phyloP scores from a whole-genome alignment of 2,113 vertebrate species.

The Hepsetus odoe region DNA sequence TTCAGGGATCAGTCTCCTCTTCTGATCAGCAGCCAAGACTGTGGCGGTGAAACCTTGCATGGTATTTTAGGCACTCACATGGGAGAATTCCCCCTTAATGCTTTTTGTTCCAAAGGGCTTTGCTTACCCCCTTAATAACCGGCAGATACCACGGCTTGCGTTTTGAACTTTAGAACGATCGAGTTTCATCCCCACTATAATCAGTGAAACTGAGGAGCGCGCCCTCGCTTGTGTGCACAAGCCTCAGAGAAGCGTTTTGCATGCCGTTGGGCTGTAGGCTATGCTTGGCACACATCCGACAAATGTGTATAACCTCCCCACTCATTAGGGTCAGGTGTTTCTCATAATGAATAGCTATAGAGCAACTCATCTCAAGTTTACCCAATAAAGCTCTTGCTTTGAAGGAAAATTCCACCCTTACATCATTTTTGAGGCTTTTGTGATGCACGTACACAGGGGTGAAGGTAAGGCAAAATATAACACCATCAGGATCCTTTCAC shows the following conservation, averaged over 20 bases:
- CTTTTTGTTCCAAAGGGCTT: constrained; percentile 39
- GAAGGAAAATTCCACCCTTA: constrained; percentile 18
- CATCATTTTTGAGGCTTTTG: not conserved
- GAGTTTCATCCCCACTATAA: constrained; percentile 56
- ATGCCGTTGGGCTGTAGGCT: constrained; percentile 26
- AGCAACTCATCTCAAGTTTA: constrained; percentile 28
- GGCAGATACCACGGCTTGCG: constrained; percentile 43
- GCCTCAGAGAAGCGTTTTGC: constrained; percentile 43
- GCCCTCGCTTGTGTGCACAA: constrained; percentile 51
- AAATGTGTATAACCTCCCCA: constrained; percentile 15
- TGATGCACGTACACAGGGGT: not conserved
- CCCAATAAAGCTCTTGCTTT: constrained; percentile 34
- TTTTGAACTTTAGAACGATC: constrained; percentile 50
- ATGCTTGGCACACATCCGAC: constrained; percentile 43
- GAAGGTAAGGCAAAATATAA: too few species aligned
- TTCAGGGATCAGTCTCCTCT: constrained; percentile 33
- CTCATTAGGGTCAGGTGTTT: constrained; percentile 48
- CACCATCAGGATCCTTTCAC: too few species aligned
- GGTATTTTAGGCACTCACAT: constrained; percentile 41
- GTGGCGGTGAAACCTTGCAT: constrained; percentile 37
- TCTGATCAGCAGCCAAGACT: constrained; percentile 40
- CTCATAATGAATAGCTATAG: constrained; percentile 30
- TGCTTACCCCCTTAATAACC: constrained; percentile 50
- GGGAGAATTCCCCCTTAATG: constrained; percentile 33
- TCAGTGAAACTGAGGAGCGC: constrained; percentile 47